A percentile compares a stretch with the other conserved stretches of the same genome.
These are phyloP conservation scores for Ciconia stormi DNA, from an alignment of 2,113 vertebrate species.

Conservation along the genomic window DNA sequence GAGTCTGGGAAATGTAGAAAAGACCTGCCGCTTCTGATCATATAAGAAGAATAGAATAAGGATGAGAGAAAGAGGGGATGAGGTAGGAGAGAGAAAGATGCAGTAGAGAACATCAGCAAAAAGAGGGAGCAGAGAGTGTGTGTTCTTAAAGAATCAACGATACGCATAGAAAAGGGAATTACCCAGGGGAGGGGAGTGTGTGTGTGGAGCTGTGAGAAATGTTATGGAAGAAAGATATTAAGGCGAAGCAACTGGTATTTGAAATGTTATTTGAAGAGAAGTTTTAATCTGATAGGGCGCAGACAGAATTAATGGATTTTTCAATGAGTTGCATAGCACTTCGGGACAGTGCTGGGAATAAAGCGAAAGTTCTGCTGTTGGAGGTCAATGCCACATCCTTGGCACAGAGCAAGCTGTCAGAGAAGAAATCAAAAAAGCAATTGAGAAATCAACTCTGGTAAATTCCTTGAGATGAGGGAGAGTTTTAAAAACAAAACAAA, in stretches of 20 bases:
- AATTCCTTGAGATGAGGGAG: background rate
- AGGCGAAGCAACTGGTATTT: background rate
- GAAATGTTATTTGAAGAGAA: constrained; percentile 32
- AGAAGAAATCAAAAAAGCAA: background rate
- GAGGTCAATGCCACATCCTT: background rate
- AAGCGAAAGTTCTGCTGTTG: background rate
- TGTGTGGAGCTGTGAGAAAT: background rate
- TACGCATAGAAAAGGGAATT: background rate
- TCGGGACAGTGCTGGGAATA: background rate
- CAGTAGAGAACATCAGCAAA: background rate
- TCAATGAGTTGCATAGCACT: background rate
- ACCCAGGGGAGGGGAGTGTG: background rate
- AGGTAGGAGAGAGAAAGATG: background rate
- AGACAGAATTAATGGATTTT: constrained; percentile 8
- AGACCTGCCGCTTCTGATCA: background rate
- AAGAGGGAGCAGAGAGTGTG: background rate
- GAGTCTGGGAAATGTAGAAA: background rate
- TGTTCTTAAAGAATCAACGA: constrained; percentile 15
- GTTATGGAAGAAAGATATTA: constrained; percentile 34
- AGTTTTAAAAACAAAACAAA: background rate
- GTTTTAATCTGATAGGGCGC: constrained; percentile 7
- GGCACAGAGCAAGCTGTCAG: background rate
- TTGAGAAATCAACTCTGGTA: background rate
- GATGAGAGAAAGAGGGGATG: background rate
- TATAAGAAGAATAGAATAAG: background rate